Evolutionary conservation across 2,113 vertebrate species (phyloP), one percentile per base, ranked within the genome.

Genomic region (Stigmatopora nigra): DNA sequence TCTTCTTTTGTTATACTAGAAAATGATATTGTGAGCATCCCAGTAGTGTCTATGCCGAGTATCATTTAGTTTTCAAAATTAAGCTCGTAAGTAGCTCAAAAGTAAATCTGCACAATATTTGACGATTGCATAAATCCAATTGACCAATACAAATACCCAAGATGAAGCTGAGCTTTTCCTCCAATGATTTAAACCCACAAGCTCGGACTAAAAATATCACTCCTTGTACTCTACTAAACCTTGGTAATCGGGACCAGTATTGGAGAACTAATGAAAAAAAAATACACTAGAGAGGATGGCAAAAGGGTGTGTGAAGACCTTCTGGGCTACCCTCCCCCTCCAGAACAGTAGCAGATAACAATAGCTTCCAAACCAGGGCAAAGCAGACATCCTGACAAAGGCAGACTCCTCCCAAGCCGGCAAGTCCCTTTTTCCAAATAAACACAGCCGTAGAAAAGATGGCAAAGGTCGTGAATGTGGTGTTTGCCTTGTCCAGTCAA

Each of bases 321-420:
- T 22, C 63, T 70, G 68, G 78, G 72, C 79, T 77, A 82, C 87
- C 86, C 84, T 79, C 35, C 82, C 84, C 76, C 76, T 76, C 22
- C 7, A 73, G 75, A 85, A 84, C 84, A 86, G 80, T 75, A 84
- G 84, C 83, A 75, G 84, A 87, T 84, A 85, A 88, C 86, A 89
- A 88, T 87, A 86, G 87, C 88, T 84, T 83, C 81, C 82, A 88
- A 89, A 88, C 81, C 86, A 85, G 87, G 84, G 79, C 85, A 85
- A 79, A 77, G 82, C 81, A 86, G 82, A 83, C 83, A 84, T 78
- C 84, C 85, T 88, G 86, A 89, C 88, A 89, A 89, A 88, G 82
- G 84, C 85, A 83, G 86, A 70, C 80, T 87, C 87, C 84, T 85
- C 86, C 87, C 82, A 82, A 84, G 82, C 79, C 78, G 68, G 81